phyloP scores from a whole-genome alignment of 2,888 invertebrate genomes.

The Meteorus cinctellus region DNA sequence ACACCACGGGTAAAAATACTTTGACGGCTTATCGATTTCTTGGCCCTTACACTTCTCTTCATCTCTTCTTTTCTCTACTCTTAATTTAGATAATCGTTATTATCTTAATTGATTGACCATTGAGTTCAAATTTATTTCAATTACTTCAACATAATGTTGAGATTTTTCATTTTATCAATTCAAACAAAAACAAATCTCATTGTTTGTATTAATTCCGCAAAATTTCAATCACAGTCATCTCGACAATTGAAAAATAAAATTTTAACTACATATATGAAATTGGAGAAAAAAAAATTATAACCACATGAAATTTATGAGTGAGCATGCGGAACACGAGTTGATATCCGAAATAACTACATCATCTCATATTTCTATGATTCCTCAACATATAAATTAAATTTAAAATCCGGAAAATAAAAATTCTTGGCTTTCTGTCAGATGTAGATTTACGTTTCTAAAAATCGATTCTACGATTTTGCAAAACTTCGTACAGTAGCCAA shows the following conservation, averaged over 20 bases:
- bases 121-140: constrained; percentile 23
- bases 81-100: constrained; percentile 34
- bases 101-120: constrained; percentile 31
- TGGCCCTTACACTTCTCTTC: constrained; percentile 24
- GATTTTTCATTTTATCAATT: too few relatives aligned
- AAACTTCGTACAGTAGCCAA: constrained; percentile 37
- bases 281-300: not conserved
- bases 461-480: constrained; percentile 37
- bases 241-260: too few relatives aligned
- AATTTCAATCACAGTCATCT: too few relatives aligned
- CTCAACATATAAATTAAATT: not conserved
- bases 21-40: constrained; percentile 45
- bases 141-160: not conserved
- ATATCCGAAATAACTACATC: not conserved
- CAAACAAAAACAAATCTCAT: too few relatives aligned
- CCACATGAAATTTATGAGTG: not conserved
- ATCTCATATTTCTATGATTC: not conserved
- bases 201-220: too few relatives aligned
- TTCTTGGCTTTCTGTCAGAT: constrained; percentile 21
- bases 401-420: constrained; percentile 5
- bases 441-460: constrained; percentile 12
- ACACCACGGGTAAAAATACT: constrained; percentile 43
- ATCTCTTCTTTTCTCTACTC: constrained; percentile 18
- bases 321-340: too few relatives aligned
- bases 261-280: too few relatives aligned